phyloP scores from a whole-genome alignment of 1,140 invertebrate species.

The Pseudomyrmex cubaensis region DNA sequence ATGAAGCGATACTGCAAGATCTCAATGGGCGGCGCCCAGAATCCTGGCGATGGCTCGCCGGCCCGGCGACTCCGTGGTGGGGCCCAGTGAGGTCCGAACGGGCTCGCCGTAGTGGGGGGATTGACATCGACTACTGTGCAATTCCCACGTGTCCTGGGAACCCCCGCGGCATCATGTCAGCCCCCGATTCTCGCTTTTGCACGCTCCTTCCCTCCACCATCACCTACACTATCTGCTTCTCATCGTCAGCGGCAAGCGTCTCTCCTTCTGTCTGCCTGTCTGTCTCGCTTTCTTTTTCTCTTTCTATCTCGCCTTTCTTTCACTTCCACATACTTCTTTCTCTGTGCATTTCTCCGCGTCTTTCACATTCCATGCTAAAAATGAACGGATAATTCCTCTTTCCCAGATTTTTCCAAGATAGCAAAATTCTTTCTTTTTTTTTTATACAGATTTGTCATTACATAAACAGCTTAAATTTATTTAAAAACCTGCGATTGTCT shows the following conservation, averaged over 20 bases:
- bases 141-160: constrained; percentile 86
- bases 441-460: no score
- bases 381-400: neutral
- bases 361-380: constrained; percentile 21
- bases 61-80: constrained; percentile 70
- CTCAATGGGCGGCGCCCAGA: constrained; percentile 75
- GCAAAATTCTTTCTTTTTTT: no score
- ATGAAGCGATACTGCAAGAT: constrained; percentile 76
- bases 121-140: constrained; percentile 85
- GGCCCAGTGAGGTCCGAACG: constrained; percentile 69
- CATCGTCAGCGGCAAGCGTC: constrained; percentile 60
- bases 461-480: no score
- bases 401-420: no score
- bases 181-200: constrained; percentile 80
- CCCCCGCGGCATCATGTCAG: constrained; percentile 84
- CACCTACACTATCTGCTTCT: constrained; percentile 63
- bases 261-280: constrained; percentile 37
- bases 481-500: no score
- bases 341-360: neutral
- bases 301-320: constrained; percentile 10
- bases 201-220: constrained; percentile 72
- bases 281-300: constrained; percentile 19
- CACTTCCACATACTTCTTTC: constrained; percentile 6
- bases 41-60: constrained; percentile 72
- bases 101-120: constrained; percentile 75